Evolutionary conservation across 37 sponge, comb jelly and placozoan species (phyloP).

Genomic region (Ianthella basta): DNA sequence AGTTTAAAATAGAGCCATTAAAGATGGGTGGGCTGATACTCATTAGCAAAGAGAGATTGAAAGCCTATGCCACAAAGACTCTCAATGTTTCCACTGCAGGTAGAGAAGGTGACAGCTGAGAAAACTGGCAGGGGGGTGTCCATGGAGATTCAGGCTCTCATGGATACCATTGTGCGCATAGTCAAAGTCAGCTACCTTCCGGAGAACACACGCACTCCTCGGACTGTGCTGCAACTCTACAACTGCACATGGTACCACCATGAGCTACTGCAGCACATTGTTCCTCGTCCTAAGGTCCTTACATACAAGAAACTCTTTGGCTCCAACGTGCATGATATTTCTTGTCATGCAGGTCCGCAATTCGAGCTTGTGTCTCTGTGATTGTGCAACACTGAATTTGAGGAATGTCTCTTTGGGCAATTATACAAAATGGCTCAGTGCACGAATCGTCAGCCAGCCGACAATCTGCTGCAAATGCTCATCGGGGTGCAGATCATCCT

Average conservation of each 20-base stretch:
- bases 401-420: conserved; percentile 44
- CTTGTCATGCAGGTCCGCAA: conserved; percentile 10
- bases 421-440: background rate
- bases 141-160: background rate
- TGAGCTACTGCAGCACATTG: conserved; percentile 19
- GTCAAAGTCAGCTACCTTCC: conserved; percentile 31
- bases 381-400: conserved; percentile 34
- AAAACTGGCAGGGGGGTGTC: background rate
- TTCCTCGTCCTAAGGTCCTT: background rate
- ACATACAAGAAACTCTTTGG: conserved; percentile 20
- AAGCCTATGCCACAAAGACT: background rate
- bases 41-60: background rate
- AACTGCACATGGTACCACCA: conserved; percentile 43
- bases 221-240: conserved; percentile 32
- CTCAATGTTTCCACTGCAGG: no score
- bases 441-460: conserved; percentile 34
- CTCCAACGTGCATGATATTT: conserved; percentile 13
- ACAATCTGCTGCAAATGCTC: conserved; percentile 9
- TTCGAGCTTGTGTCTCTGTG: conserved; percentile 14
- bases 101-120: no score
- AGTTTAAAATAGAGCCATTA: no score
- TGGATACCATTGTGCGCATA: conserved; percentile 7
- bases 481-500: conserved; percentile 17
- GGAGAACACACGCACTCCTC: conserved; percentile 24
- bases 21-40: no score